phyloP scores from a whole-genome alignment of 2,888 invertebrate species.

The Leucophenga montana region DNA sequence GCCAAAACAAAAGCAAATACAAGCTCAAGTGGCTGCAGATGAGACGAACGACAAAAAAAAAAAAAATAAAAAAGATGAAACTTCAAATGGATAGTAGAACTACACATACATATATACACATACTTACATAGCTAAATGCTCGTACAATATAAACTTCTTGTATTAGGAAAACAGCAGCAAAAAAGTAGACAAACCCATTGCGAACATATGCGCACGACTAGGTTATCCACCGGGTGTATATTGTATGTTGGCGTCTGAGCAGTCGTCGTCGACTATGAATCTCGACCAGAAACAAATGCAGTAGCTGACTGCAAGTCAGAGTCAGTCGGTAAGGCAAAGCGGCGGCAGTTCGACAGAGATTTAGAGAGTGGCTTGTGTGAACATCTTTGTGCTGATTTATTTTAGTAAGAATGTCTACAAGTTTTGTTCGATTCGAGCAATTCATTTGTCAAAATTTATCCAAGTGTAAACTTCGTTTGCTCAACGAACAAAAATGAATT shows the following conservation, averaged over 20 bases:
- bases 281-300: slow-evolving; percentile 50
- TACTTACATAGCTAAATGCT: background rate
- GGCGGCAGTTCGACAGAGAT: no score
- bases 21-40: slow-evolving; percentile 11
- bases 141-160: background rate
- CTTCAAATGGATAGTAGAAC: background rate
- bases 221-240: background rate
- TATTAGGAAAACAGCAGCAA: background rate
- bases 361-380: no score
- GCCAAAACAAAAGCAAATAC: slow-evolving; percentile 32
- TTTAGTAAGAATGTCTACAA: no score
- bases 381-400: no score
- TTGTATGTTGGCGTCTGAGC: no score
- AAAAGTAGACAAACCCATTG: background rate
- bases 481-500: no score
- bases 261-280: no score
- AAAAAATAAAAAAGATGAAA: background rate
- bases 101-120: background rate
- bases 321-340: background rate
- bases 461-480: no score
- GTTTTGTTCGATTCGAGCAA: no score
- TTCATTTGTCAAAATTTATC: no score
- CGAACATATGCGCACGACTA: slow-evolving; percentile 19
- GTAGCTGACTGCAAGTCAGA: slow-evolving; percentile 37
- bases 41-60: slow-evolving; percentile 8